phyloP scores from a whole-genome alignment of 2,888 invertebrate genomes.

The Cryptocheilus praepositus region DNA sequence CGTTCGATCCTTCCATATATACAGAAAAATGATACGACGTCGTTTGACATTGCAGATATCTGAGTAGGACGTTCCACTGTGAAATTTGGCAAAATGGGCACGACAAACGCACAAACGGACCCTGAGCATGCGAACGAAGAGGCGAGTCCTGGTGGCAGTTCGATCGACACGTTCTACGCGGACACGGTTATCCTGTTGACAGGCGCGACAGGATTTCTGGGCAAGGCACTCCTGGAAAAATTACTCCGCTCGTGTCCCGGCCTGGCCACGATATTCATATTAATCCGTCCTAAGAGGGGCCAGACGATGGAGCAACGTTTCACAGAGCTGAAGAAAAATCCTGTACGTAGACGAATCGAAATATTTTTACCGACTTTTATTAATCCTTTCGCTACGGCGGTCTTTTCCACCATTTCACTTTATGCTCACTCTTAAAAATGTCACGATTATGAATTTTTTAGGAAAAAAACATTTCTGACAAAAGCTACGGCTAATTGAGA shows the following conservation, averaged over 20 bases:
- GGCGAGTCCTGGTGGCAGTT: slow-evolving; percentile 53
- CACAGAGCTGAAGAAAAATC: slow-evolving; percentile 84
- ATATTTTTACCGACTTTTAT: too few species aligned
- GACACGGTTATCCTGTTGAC: slow-evolving; percentile 77
- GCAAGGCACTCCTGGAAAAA: slow-evolving; percentile 95
- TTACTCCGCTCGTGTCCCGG: slow-evolving; percentile 89
- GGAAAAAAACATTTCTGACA: too few species aligned
- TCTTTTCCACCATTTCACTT: too few species aligned
- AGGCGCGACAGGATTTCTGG: slow-evolving; percentile 92
- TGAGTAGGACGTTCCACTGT: background rate
- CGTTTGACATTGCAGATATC: slow-evolving; percentile 22
- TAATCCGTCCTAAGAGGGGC: slow-evolving; percentile 87
- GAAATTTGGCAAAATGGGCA: slow-evolving; percentile 59
- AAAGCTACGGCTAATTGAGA: too few species aligned
- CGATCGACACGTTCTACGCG: slow-evolving; percentile 76
- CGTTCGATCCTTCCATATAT: too few species aligned
- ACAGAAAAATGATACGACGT: too few species aligned
- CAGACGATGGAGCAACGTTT: slow-evolving; percentile 82
- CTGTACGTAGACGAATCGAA: slow-evolving; percentile 72
- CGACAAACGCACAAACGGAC: slow-evolving; percentile 62
- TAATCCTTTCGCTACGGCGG: too few species aligned
- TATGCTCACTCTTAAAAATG: too few species aligned
- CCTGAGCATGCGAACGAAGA: slow-evolving; percentile 54
- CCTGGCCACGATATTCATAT: slow-evolving; percentile 85
- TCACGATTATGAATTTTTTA: too few species aligned